Evolutionary conservation across 2,888 invertebrate species (phyloP).

Genomic region (Pocota personata): DNA sequence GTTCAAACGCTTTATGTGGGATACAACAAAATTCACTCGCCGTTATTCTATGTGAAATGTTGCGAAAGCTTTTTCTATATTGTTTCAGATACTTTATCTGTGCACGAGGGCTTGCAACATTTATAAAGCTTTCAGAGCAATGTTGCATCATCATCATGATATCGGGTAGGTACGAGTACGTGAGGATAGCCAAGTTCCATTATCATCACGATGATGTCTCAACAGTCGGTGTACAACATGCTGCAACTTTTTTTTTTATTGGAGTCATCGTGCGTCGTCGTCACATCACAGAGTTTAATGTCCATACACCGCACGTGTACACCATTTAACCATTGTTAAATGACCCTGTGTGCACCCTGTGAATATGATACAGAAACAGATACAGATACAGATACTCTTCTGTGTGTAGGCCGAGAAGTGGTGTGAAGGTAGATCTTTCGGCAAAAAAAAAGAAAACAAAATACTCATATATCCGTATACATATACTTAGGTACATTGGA

Average conservation of each 20-base stretch:
- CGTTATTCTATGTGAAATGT: slow-evolving; percentile 36
- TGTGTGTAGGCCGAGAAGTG: slow-evolving; percentile 7
- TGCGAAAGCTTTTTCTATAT: slow-evolving; percentile 46
- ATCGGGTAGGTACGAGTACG: neutral
- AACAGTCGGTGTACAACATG: slow-evolving; percentile 18
- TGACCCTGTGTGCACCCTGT: slow-evolving; percentile 49
- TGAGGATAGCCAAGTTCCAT: neutral
- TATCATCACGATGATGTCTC: neutral
- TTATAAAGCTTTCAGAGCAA: neutral
- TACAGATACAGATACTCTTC: slow-evolving; percentile 9
- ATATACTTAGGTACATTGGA: neutral
- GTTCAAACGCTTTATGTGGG: slow-evolving; percentile 58
- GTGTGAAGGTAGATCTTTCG: slow-evolving; percentile 36
- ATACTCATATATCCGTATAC: no score
- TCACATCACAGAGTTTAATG: slow-evolving; percentile 64
- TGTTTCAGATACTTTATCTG: slow-evolving; percentile 1
- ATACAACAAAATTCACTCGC: slow-evolving; percentile 32
- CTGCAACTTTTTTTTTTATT: slow-evolving; percentile 20
- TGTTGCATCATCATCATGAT: neutral
- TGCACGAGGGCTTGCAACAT: slow-evolving; percentile 11
- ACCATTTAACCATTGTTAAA: slow-evolving; percentile 51
- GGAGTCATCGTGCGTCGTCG: slow-evolving; percentile 42
- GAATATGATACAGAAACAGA: neutral
- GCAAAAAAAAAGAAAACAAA: slow-evolving; percentile 19
- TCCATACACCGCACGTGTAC: slow-evolving; percentile 69